Evolutionary conservation across 1,140 invertebrate species (phyloP), one percentile per base, ranked within the genome.

Genomic region (Caenorhabditis latens): DNA sequence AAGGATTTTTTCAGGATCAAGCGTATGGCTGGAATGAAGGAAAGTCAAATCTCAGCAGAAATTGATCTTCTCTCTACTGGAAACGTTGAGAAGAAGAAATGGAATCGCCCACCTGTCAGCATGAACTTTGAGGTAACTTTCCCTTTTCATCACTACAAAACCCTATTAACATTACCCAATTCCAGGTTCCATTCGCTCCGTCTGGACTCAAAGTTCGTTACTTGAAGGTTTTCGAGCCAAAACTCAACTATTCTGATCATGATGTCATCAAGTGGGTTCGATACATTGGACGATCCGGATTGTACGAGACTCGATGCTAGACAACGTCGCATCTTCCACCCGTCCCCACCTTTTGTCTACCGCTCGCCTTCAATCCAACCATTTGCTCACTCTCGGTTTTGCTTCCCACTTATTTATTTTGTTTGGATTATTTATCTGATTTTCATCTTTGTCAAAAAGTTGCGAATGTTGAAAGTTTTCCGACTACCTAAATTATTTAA

Each of bases 241-340:
- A 99, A 93, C 94, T 99, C 84, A 99, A 99, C 94, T 99, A 99
- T 93, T 99, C 97, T 46, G 98, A 99, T 93, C 98, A 99, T 90
- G 98, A 99, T 94, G 98, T 99, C 89, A 99, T 99, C 92, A 99
- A 99, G 95, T 99, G 98, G 98, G 98, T 99, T 40, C 95, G 98
- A 63, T 99, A 99, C 93, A 99, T 99, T 92, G 98, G 98, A 19
- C 95, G 97, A 90, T 99, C 97, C 93, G 98, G 98, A 83, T 95
- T 99, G 9, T 99, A 99, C 93, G 98, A 99, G 94, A 99, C 98
- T 40, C 94, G 98, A 94, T 99, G 98, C 94, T 99, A 79, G 89
- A 93, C 32, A 7, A 24, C 43, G 5, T 14, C 16, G 19, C 67
- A 42, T 57, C 5, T 57, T 19, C 19, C 42, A n/a, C 48, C 13